A percentile compares a stretch with the other conserved stretches of the same genome.
phyloP scores from a whole-genome alignment of 2,888 invertebrate species.

The Drosophila neoperkinsi region DNA sequence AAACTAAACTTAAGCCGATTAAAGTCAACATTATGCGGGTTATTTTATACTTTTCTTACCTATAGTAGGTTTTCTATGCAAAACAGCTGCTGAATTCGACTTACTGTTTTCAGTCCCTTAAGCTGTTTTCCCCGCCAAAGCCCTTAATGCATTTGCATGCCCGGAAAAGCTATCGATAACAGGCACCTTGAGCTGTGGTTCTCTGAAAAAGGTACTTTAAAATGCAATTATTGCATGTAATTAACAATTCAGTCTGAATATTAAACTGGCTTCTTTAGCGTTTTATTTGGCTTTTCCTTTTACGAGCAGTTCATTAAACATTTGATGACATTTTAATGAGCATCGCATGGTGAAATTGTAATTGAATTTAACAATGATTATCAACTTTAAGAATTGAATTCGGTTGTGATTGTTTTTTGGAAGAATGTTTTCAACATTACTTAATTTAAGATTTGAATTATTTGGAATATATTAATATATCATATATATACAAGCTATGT shows the following conservation, averaged over 20 bases:
- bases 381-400: constrained; percentile 21
- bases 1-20: constrained; percentile 60
- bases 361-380: constrained; percentile 24
- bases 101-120: constrained; percentile 27
- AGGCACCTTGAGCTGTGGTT: background rate
- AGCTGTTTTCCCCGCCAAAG: constrained; percentile 20
- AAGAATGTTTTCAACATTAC: background rate
- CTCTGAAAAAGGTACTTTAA: background rate
- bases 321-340: constrained; percentile 38
- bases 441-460: background rate
- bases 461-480: background rate
- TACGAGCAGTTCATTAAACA: constrained; percentile 13
- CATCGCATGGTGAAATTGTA: constrained; percentile 1
- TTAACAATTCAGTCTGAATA: constrained; percentile 28
- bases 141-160: constrained; percentile 40
- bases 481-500: no score
- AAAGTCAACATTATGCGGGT: constrained; percentile 45
- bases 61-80: constrained; percentile 24
- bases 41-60: constrained; percentile 13
- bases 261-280: constrained; percentile 14
- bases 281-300: constrained; percentile 25
- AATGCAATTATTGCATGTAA: constrained; percentile 45
- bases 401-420: no score
- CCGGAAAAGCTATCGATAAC: constrained; percentile 38
- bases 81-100: constrained; percentile 36